Evolutionary conservation across 64 coral and sea anemone species (phyloP), one percentile per base, ranked within the genome.

Genomic region (Exaiptasia diaphana): DNA sequence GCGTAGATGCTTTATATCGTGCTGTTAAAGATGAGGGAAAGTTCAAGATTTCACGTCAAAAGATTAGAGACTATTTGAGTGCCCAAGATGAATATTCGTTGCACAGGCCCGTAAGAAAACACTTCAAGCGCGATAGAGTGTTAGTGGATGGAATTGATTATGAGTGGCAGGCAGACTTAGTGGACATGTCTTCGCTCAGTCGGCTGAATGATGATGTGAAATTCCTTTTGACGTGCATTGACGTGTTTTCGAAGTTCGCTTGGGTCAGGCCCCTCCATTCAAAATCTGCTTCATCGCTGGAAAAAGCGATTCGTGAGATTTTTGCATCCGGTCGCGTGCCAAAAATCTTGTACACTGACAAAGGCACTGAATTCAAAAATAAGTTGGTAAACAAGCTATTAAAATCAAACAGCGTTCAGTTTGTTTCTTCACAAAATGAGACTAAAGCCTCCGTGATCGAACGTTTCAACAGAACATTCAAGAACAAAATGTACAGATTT

Each of bases 381-480:
- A 84, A 71, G 63, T 25, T 58, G 4, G 0, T 75, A 22, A 74
- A 75, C 32, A 67, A 75, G 0, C 15, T 85, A 3, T 29, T 75
- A 6, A 67, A 75, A 1, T 45, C 61, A 4, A 33, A 75, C 38
- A 29, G 39, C 0, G 41, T 71, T 57, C 7, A 0, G 14, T 25
- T 71, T 3, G 43, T 68, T 21, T 53, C 80, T 9, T 71, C 82
- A 21, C 68, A 87, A 28, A 87, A 87, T 64, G 72, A 87, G 17
- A 71, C 60, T 11, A 87, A 87, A n/a, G 35, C 63, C 0, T 33
- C 22, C 1, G 74, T 87, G 0, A 15, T 36, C 5, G 85, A 79
- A 78, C 54, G 85, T 37, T 87, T 62, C 58, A 87, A 87, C 32
- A 3, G 74, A 2, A 87, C 85, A 27, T 67, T 87, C 0, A 78